Conservation (phyloP, 2,797 vertebrate species). For the Serranus cabrilla region DNA sequence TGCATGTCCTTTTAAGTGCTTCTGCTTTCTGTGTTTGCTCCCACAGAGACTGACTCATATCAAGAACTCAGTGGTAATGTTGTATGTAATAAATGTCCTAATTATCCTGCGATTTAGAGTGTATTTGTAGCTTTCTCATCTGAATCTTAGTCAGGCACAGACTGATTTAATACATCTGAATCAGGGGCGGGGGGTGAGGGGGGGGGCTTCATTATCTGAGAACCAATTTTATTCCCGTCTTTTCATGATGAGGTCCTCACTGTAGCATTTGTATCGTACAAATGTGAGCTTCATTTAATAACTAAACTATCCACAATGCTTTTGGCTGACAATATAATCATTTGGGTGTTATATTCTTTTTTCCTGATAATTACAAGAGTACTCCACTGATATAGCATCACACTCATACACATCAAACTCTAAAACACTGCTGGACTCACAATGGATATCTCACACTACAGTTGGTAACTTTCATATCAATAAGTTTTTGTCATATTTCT, state of each 20-base stretch:
- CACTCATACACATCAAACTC: too few species aligned
- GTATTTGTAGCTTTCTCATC: constrained; percentile 13
- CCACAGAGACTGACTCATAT: constrained; percentile 24
- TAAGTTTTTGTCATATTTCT: too few species aligned
- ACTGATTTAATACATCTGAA: constrained; percentile 11
- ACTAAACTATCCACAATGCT: constrained; percentile 1
- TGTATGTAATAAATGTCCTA: constrained; percentile 26
- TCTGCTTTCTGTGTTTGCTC: constrained; percentile 10
- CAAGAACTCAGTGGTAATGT: constrained; percentile 23
- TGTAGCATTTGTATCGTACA: background rate
- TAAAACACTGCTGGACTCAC: too few species aligned
- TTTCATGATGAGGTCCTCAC: background rate
- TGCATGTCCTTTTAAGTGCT: constrained; percentile 4
- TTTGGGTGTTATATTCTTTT: background rate
- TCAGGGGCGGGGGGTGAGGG: background rate
- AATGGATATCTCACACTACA: too few species aligned
- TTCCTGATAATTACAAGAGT: background rate
- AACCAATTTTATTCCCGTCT: constrained; percentile 12
- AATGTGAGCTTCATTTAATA: constrained; percentile 1
- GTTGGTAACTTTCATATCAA: too few species aligned
- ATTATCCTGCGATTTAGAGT: constrained; percentile 31
- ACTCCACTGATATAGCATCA: background rate
- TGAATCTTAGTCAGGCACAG: constrained; percentile 16
- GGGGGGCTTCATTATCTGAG: constrained; percentile 19
- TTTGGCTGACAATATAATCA: background rate